These are phyloP conservation scores for Leptogaster cylindrica DNA, from an alignment of 2,888 invertebrate genomes.

Conservation along the genomic window DNA sequence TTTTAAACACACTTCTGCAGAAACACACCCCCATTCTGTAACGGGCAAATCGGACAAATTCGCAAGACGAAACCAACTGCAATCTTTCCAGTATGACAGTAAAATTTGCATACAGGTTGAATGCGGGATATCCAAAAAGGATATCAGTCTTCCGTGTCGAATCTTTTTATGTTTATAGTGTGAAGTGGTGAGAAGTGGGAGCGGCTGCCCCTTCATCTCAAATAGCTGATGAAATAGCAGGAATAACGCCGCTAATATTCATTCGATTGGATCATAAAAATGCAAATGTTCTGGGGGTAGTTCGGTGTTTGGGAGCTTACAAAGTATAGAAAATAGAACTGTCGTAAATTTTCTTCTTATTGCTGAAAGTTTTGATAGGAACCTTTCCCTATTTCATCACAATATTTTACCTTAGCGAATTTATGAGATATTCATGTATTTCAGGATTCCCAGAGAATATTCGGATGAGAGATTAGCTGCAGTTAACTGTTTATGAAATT, in stretches of 20 bases:
- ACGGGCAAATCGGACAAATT: conserved; percentile 3
- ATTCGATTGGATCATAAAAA: conserved; percentile 45
- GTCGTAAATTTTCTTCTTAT: conserved; percentile 28
- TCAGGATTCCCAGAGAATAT: too few relatives aligned
- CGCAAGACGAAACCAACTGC: conserved; percentile 19
- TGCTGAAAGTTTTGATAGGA: conserved; percentile 14
- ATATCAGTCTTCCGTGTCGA: conserved; percentile 37
- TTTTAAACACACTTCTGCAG: background rate
- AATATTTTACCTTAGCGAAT: too few relatives aligned
- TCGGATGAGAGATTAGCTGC: too few relatives aligned
- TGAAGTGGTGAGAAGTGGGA: background rate
- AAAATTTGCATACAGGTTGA: conserved; percentile 40
- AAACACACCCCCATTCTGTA: background rate
- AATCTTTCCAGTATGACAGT: conserved; percentile 39
- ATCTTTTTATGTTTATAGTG: conserved; percentile 29
- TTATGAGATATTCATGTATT: too few relatives aligned
- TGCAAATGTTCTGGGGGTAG: conserved; percentile 40
- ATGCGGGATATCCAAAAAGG: background rate
- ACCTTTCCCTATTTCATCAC: too few relatives aligned
- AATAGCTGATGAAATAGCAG: conserved; percentile 33
- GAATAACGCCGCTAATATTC: conserved; percentile 43
- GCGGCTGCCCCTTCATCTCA: background rate
- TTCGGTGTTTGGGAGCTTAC: background rate
- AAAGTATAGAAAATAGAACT: conserved; percentile 9
- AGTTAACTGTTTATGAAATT: too few relatives aligned